phyloP scores from a whole-genome alignment of 2,888 invertebrate genomes.

The Meteorus colon region DNA sequence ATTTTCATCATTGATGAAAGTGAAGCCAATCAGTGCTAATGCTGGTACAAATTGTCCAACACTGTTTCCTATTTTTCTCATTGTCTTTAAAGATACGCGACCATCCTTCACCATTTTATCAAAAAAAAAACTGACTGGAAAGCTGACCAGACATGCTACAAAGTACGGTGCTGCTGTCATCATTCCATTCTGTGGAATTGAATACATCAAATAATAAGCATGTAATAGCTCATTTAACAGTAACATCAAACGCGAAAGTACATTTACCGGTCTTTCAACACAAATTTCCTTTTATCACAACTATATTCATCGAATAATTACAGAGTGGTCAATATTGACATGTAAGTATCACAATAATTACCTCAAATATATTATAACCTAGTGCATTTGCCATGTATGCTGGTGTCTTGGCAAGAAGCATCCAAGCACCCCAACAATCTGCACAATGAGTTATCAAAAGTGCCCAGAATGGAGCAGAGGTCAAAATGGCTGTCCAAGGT shows the following conservation, averaged over 20 bases:
- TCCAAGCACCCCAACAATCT: constrained; percentile 89
- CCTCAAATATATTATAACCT: constrained; percentile 81
- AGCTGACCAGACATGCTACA: constrained; percentile 82
- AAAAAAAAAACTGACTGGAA: constrained; percentile 81
- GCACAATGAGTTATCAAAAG: constrained; percentile 82
- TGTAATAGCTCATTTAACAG: not conserved
- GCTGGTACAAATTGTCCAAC: constrained; percentile 83
- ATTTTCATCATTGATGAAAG: constrained; percentile 76
- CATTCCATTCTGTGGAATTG: constrained; percentile 72
- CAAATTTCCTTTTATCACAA: not conserved
- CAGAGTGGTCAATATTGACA: too few species aligned
- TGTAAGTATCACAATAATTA: constrained; percentile 67
- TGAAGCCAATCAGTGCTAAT: constrained; percentile 78
- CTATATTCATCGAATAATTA: not conserved
- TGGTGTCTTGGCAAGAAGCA: constrained; percentile 86
- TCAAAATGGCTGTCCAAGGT: constrained; percentile 85
- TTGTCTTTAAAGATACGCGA: constrained; percentile 75
- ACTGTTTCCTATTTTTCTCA: constrained; percentile 81
- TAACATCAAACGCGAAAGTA: not conserved
- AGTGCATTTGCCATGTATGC: constrained; percentile 85
- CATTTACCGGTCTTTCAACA: not conserved
- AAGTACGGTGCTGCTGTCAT: constrained; percentile 79
- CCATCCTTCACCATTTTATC: constrained; percentile 77
- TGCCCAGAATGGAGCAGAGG: constrained; percentile 88
- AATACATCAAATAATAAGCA: not conserved